These are phyloP conservation scores for Scaptomyza tumidula DNA, from an alignment of 2,888 invertebrate species.

Conservation along the genomic window DNA sequence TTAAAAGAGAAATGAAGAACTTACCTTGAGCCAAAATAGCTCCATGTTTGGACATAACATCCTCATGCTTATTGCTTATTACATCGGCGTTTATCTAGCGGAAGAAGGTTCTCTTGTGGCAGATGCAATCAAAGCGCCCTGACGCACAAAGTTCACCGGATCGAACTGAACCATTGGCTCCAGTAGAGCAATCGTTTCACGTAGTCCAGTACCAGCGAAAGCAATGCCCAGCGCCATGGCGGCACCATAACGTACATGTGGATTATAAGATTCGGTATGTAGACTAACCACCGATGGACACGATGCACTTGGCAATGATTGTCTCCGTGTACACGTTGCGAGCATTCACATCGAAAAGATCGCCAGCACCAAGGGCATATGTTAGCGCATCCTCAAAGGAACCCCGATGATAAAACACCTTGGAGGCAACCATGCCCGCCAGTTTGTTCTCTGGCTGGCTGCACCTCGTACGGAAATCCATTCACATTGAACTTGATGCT, in stretches of 20 bases:
- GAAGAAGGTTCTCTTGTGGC: too few relatives aligned
- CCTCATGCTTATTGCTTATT: too few relatives aligned
- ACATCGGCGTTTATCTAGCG: too few relatives aligned
- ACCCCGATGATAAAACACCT: slow-evolving; percentile 98
- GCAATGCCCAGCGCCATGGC: slow-evolving; percentile 99
- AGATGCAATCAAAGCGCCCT: slow-evolving; percentile 98
- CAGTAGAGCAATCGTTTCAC: slow-evolving; percentile 97
- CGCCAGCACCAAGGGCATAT: slow-evolving; percentile 98
- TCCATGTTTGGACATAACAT: too few relatives aligned
- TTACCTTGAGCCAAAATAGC: too few relatives aligned
- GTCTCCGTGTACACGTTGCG: slow-evolving; percentile 98
- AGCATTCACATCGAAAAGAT: slow-evolving; percentile 97
- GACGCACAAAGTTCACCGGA: slow-evolving; percentile 99
- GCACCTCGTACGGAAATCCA: slow-evolving; percentile 72
- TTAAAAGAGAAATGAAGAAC: too few relatives aligned
- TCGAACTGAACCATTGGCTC: slow-evolving; percentile 99
- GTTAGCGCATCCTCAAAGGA: slow-evolving; percentile 98
- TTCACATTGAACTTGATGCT: slow-evolving; percentile 71
- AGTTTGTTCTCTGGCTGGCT: slow-evolving; percentile 90
- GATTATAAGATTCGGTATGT: slow-evolving; percentile 99
- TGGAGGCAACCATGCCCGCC: slow-evolving; percentile 98
- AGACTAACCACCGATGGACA: slow-evolving; percentile 98
- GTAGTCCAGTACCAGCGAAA: slow-evolving; percentile 98
- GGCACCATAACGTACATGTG: slow-evolving; percentile 99
- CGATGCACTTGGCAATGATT: slow-evolving; percentile 98